These are phyloP conservation scores for Strix uralensis DNA, from an alignment of 2,113 vertebrate genomes.

Conservation along the genomic window DNA sequence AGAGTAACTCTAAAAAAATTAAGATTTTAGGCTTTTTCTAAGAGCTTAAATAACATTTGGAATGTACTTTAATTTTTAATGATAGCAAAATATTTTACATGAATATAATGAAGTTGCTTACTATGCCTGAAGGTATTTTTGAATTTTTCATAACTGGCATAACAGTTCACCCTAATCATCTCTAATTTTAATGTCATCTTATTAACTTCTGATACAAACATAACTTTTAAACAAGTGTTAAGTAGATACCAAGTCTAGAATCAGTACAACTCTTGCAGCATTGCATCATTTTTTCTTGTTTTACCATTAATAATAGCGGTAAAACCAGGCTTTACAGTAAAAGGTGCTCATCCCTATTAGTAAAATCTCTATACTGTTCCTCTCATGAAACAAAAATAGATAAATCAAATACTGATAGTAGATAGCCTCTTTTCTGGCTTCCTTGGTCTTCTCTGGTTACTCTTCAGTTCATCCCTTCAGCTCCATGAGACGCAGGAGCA, in stretches of 20 bases:
- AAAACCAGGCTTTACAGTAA: neutral
- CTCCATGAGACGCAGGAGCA: neutral
- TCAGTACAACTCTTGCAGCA: fast-evolving
- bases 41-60: neutral
- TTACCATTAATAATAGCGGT: neutral
- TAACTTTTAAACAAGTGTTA: neutral
- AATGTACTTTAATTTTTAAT: neutral
- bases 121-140: neutral
- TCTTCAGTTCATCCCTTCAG: neutral
- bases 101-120: neutral
- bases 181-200: neutral
- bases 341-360: neutral
- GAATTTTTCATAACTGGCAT: neutral
- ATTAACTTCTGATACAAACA: neutral
- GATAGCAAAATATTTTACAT: neutral
- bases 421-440: neutral
- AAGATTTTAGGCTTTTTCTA: neutral
- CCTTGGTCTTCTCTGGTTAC: neutral
- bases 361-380: neutral
- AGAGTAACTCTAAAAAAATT: neutral
- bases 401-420: neutral
- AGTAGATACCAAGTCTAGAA: neutral
- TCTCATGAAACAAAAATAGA: neutral
- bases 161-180: neutral
- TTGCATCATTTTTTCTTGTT: neutral